Base-by-base conservation (phyloP, 2,888 invertebrate genomes). In the Pherbina coryleti region DNA sequence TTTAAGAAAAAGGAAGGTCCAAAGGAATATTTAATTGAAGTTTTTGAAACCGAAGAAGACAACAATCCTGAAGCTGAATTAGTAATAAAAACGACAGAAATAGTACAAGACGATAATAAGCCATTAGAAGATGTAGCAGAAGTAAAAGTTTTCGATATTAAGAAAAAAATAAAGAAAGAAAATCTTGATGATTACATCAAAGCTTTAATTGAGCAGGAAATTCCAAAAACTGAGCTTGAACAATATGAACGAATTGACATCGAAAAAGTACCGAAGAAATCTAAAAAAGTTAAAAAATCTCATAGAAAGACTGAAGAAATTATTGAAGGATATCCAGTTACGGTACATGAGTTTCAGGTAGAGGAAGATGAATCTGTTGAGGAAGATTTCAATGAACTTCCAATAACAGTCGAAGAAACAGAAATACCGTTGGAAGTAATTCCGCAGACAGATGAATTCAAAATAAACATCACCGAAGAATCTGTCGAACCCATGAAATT, bases 11-110 rank as follows among this genome's bases (percentile, higher is more conserved):
- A 87, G 57, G 86, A 88, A 78, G 88, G 90, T 11, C 86, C 86
- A 80, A 90, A 91, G 79, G 89, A 91, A 83, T 90, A 90, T 81
- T 77, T 89, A 0, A 88, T 89, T 11, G 88, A 90, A 85, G 88
- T 90, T 34, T 80, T 87, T 1, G 90, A 90, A 31, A 87, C 90
- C 2, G 86, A 87, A 77, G 89, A 89, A 75, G 89, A 90, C 78
- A 89, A 88, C 11, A 86, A 90, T 60, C 86, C 87, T 0, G 88
- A 91, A 85, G 89, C 91, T 0, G 87, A 90, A 66, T 84, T 90
- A 1, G 86, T 89, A 5, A 88, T 91, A 44, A 88, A 89, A 55
- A 89, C 89, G 73, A 87, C 88, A 1, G 90, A 91, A 85, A 83
- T 82, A 84, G 85, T 57, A 78, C 85, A 87, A 4, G 77, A 76